Evolutionary conservation across 1,140 invertebrate genomes (phyloP), one percentile per base, ranked within the genome.

Genomic region (Belonocnema kinseyi): DNA sequence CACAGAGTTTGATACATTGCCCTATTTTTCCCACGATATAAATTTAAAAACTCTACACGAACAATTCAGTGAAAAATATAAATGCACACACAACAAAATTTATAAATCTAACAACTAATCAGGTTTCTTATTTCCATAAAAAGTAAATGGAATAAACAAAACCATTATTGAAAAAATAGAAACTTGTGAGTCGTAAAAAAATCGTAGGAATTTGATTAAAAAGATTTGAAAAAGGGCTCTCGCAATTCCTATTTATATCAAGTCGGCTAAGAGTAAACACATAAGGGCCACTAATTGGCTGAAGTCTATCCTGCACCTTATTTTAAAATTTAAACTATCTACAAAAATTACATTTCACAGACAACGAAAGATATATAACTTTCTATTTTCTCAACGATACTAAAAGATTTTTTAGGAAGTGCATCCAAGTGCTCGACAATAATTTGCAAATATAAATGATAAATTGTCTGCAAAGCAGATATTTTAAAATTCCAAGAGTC

Each of bases 211-310:
- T 53, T 53, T 6, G 12, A 14, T n/a, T 50, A 40, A 33, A 71
- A 26, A 56, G 16, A 73, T 33, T 61, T 66, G 52, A 13, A 13
- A 70, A 70, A 26, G 76, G 76, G 66, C 19, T 61, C 50, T 61
- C 26, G 26, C 72, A 66, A 46, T 71, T 75, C 13, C 56, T 40
- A 50, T 16, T 72, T 50, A 16, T 66, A 75, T 71, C 61, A 16
- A 40, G 61, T 66, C 14, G 16, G 40, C 33, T 40, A 46, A 8
- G 61, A n/a, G 21, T 66, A 66, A 66, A 66, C 61, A 66, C 26
- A 40, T 26, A 66, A 16, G 26, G n/a, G 40, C 5, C 40, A 46
- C 10, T 46, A 40, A 66, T 40, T 33, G 26, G 26, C 26, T 16
- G 26, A 14, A 40, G 33, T 66, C 16, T 6, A 33, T 66, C 26